Evolutionary conservation across 37 sponge, comb jelly and placozoan genomes (phyloP).

Genomic region (Theonella swinhoei): DNA sequence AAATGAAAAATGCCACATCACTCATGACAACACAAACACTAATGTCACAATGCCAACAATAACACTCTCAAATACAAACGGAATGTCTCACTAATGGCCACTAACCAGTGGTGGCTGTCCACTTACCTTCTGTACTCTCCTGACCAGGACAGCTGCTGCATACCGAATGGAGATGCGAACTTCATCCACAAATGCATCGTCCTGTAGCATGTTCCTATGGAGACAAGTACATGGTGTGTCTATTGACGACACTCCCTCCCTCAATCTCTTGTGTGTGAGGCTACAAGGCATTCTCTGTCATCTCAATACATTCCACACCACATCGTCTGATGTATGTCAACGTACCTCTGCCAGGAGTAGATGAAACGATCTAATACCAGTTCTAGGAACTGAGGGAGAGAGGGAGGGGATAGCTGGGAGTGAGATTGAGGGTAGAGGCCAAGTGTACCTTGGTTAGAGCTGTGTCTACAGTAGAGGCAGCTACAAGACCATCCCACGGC

Average conservation of each 20-base stretch:
- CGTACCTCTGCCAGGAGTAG: constrained; percentile 69
- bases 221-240: background rate
- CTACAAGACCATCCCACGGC: constrained; percentile 47
- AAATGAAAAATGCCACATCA: too few relatives aligned
- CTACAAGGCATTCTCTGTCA: too few relatives aligned
- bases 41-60: background rate
- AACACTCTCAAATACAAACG: too few relatives aligned
- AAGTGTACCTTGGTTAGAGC: constrained; percentile 35
- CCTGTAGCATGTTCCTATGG: background rate
- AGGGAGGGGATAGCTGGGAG: background rate
- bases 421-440: background rate
- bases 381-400: constrained; percentile 54
- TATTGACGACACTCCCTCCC: too few relatives aligned
- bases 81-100: too few relatives aligned
- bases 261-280: too few relatives aligned
- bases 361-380: constrained; percentile 59
- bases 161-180: constrained; percentile 24
- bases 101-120: too few relatives aligned
- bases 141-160: constrained; percentile 14
- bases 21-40: background rate
- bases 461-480: constrained; percentile 36
- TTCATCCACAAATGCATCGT: constrained; percentile 37
- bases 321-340: background rate
- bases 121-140: constrained; percentile 20
- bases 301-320: too few relatives aligned